phyloP scores from a whole-genome alignment of 2,888 invertebrate genomes.

The Clusia tigrina region DNA sequence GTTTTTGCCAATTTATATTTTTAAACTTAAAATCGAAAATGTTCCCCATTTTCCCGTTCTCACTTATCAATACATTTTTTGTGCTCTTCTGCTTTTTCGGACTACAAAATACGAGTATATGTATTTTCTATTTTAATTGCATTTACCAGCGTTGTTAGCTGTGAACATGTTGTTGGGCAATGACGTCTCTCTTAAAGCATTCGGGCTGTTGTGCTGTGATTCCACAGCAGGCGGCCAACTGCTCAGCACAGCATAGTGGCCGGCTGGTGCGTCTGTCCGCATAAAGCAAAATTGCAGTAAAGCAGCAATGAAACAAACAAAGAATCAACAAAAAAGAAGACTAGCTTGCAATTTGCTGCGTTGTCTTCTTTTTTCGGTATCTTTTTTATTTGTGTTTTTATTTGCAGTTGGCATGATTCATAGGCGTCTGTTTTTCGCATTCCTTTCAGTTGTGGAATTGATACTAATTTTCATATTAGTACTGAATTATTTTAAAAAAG shows the following conservation, averaged over 20 bases:
- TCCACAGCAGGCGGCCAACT: neutral
- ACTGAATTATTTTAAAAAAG: neutral
- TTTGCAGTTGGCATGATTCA: conserved; percentile 6
- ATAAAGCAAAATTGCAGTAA: neutral
- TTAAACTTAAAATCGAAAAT: no score
- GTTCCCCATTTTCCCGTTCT: no score
- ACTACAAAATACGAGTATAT: no score
- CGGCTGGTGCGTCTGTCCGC: no score
- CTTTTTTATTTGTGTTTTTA: conserved; percentile 14
- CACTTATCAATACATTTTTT: no score
- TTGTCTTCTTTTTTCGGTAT: neutral
- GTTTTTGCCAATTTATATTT: no score
- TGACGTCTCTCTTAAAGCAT: no score
- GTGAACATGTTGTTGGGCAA: no score
- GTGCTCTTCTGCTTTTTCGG: no score
- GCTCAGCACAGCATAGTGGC: no score
- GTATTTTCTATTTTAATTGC: neutral
- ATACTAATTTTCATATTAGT: neutral
- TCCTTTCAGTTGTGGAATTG: neutral
- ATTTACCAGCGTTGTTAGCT: no score
- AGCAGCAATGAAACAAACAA: neutral
- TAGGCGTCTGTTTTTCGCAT: neutral
- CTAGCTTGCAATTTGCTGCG: neutral
- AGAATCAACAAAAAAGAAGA: neutral
- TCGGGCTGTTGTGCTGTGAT: neutral